phyloP scores from a whole-genome alignment of 2,113 vertebrate genomes.

The Oncorhynchus gorbuscha region DNA sequence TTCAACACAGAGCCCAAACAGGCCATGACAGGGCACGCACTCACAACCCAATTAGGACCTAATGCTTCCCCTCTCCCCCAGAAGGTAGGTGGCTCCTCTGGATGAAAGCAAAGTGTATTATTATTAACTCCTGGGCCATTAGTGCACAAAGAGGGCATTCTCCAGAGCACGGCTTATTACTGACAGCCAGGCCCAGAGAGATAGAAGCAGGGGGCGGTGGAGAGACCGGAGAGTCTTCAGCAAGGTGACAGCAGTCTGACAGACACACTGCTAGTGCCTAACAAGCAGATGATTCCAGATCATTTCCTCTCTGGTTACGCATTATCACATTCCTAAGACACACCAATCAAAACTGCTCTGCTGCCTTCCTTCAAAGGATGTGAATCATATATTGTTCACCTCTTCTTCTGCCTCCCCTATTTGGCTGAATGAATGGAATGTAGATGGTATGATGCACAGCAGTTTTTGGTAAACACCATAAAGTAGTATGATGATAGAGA shows the following conservation, averaged over 20 bases:
- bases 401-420: not conserved
- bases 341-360: not conserved
- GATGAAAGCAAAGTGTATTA: no score
- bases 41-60: not conserved
- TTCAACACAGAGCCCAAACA: not conserved
- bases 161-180: no score
- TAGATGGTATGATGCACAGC: not conserved
- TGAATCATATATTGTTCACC: slow-evolving; percentile 1
- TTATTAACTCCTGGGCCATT: slow-evolving; percentile 4
- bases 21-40: not conserved
- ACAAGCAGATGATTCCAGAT: not conserved
- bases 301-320: not conserved
- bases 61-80: slow-evolving; percentile 4
- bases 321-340: not conserved
- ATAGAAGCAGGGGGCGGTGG: no score
- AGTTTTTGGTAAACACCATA: not conserved
- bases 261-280: no score
- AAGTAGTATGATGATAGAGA: not conserved
- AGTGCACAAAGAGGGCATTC: not conserved
- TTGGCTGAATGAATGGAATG: not conserved
- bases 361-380: not conserved
- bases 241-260: no score
- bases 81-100: not conserved
- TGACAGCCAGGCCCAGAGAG: no score
- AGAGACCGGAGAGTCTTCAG: no score